Evolutionary conservation across 92 coral and sea anemone genomes (phyloP).

Genomic region (Palythoa grandis): DNA sequence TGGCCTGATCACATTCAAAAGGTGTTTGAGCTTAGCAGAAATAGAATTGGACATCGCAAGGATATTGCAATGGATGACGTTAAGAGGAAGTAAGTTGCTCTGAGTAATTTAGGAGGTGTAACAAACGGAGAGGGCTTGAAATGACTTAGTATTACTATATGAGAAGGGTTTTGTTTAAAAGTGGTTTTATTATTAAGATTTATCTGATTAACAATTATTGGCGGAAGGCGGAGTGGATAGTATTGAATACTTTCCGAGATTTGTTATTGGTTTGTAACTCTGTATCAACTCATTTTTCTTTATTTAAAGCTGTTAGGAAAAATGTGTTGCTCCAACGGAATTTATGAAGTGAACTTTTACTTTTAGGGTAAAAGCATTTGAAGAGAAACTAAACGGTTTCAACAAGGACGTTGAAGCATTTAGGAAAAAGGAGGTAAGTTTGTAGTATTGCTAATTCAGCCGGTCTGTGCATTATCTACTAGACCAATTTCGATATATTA

Average conservation of each 20-base stretch:
- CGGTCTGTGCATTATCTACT: too few species aligned
- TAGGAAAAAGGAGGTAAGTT: constrained; percentile 93
- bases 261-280: too few species aligned
- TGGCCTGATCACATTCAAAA: constrained; percentile 99
- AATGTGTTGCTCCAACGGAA: not conserved
- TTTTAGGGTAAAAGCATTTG: constrained; percentile 85
- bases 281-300: not conserved
- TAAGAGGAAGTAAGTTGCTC: constrained; percentile 71
- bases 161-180: too few species aligned
- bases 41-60: constrained; percentile 94
- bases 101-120: not conserved
- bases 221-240: too few species aligned
- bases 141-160: too few species aligned
- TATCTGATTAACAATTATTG: too few species aligned
- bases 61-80: constrained; percentile 98
- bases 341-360: not conserved
- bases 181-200: too few species aligned
- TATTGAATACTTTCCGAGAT: too few species aligned
- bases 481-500: too few species aligned
- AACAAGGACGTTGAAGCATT: constrained; percentile 98
- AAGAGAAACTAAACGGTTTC: constrained; percentile 91
- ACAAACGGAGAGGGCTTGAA: not conserved
- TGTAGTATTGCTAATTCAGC: not conserved
- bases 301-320: not conserved
- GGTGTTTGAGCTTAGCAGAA: constrained; percentile 96